Percentiles rank a stretch among this genome's conserved stretches.
Conservation (phyloP, 2,888 invertebrate species). For the Cremastobaeus sp. region DNA sequence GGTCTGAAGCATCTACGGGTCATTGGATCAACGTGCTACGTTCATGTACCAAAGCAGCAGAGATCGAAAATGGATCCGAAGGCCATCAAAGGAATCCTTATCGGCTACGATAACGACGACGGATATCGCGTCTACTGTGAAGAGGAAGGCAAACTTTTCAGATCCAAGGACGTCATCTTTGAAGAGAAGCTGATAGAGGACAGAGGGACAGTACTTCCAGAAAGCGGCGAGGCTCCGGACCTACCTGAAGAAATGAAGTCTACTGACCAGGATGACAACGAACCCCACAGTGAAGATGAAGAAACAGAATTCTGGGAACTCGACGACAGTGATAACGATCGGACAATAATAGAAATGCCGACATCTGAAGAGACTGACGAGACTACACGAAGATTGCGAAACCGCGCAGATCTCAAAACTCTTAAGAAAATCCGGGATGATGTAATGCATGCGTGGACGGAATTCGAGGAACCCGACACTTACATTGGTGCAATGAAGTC, state of each 20-base stretch:
- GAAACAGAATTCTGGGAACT: too few relatives aligned
- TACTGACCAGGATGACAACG: too few relatives aligned
- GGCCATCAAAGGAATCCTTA: constrained; percentile 63
- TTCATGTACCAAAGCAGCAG: constrained; percentile 63
- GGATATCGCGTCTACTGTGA: constrained; percentile 27
- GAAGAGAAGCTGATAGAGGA: constrained; percentile 21
- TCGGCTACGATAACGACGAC: constrained; percentile 39
- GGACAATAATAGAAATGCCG: background rate
- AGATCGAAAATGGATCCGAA: constrained; percentile 66
- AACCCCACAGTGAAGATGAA: too few relatives aligned
- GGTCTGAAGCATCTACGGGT: constrained; percentile 62
- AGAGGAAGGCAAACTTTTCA: constrained; percentile 12
- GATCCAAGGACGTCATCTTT: constrained; percentile 36
- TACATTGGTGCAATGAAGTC: constrained; percentile 38
- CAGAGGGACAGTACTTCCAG: background rate
- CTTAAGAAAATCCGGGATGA: constrained; percentile 11
- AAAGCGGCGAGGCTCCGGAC: background rate
- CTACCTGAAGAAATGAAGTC: background rate
- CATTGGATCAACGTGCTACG: constrained; percentile 59
- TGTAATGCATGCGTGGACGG: constrained; percentile 16
- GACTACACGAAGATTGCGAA: background rate
- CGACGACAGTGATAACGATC: too few relatives aligned
- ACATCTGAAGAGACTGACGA: too few relatives aligned
- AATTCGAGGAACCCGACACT: constrained; percentile 18
- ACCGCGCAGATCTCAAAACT: background rate